Base-by-base conservation (phyloP, 1,140 invertebrate species). In the Diorhabda sublineata region DNA sequence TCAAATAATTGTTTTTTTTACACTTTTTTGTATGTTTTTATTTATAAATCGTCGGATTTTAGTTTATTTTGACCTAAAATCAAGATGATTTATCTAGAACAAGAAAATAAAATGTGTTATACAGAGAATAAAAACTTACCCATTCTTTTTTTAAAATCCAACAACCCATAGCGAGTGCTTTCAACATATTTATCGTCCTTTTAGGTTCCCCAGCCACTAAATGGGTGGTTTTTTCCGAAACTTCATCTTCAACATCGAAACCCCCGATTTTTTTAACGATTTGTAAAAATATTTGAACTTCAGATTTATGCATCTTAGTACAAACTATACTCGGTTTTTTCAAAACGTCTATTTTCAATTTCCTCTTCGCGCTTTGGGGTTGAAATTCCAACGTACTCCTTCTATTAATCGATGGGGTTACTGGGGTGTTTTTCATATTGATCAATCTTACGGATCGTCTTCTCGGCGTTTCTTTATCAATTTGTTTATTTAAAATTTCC, bases 131-230 rank as follows among this genome's bases (percentile, higher is more conserved):
- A 57, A 59, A 58, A 75, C 76, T 77, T 79, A 84, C 83, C 86
- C 86, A 87, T 61, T 84, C 81, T 60, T 80, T 78, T 45, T 77
- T 80, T 3, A 87, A 65, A 66, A 87, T 84, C 85, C 85, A 87
- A 69, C 84, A 84, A 2, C 86, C 86, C 58, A 84, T 78, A 68
- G 82, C 80, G 3, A 87, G 74, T 3, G 82, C 86, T 69, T 83
- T 82, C 65, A 87, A 70, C 41, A 87, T 71, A 76, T 87, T 87
- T 7, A 87, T 69, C 0, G 86, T 87, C 45, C 86, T 79, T 44
- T 82, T 81, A 4, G 83, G 70, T 60, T 83, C 83, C 26, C 82
- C 79, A 67, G 80, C 81, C 3, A 87, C 79, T 63, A 87, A 72
- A 75, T 87, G 86, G 44, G 85, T 86, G 3, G 85, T 87, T 42